These are phyloP conservation scores for Helarctos malayanus DNA, from an alignment of 2,797 vertebrate genomes.

Conservation along the genomic window DNA sequence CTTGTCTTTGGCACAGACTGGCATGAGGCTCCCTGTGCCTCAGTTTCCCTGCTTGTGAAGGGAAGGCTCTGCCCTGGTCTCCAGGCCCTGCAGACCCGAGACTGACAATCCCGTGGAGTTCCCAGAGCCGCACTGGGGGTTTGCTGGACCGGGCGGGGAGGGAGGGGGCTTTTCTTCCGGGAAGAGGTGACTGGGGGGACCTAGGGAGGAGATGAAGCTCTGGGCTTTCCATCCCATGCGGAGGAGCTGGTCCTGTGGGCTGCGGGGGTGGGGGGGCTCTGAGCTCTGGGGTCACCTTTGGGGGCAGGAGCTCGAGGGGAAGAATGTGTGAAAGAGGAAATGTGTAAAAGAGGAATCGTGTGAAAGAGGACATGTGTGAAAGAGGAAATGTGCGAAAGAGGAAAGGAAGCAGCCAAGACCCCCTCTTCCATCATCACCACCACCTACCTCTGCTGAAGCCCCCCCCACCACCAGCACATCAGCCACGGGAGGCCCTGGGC, in stretches of 20 bases:
- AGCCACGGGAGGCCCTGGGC: too few species aligned
- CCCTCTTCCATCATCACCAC: neutral
- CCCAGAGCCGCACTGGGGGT: neutral
- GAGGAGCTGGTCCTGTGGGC: neutral
- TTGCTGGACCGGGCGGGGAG: neutral
- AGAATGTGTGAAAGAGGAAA: neutral
- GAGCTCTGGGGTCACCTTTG: neutral
- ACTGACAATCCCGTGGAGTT: neutral
- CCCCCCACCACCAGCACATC: accelerated
- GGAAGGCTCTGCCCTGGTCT: neutral
- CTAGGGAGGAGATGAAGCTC: neutral
- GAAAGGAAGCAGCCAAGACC: neutral
- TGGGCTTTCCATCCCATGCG: accelerated
- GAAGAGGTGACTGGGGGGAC: neutral
- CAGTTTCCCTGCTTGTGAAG: neutral
- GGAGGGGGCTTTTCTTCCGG: neutral
- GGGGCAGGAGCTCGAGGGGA: neutral
- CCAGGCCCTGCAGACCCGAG: neutral
- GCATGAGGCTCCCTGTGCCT: neutral
- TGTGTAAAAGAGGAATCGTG: neutral
- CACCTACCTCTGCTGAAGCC: neutral
- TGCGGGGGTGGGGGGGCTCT: neutral
- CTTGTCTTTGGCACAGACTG: neutral
- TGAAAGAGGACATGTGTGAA: neutral
- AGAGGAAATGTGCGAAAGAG: too few species aligned